phyloP scores from a whole-genome alignment of 2,113 vertebrate genomes.

The Platycercus adscitus region DNA sequence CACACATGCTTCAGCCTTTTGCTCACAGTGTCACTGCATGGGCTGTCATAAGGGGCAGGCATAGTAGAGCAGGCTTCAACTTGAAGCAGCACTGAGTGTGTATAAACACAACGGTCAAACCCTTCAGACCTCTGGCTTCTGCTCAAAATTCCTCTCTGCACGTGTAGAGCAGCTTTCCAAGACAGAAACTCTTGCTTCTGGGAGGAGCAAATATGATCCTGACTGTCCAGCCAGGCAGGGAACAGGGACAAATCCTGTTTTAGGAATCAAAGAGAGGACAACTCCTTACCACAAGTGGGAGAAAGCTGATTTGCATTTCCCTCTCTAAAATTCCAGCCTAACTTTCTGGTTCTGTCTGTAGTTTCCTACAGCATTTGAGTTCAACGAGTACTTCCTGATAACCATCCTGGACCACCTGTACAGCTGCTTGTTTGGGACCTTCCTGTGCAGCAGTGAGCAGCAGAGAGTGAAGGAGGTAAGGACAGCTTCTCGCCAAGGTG shows the following conservation, averaged over 20 bases:
- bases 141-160: constrained; percentile 22
- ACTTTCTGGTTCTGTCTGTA: constrained; percentile 62
- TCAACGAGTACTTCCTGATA: constrained; percentile 94
- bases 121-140: constrained; percentile 9
- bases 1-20: background rate
- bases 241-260: background rate
- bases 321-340: background rate
- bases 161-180: constrained; percentile 7
- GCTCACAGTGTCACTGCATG: background rate
- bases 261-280: background rate
- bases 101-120: background rate
- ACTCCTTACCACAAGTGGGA: background rate
- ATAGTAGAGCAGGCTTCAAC: background rate
- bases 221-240: background rate
- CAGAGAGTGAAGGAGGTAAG: constrained; percentile 91
- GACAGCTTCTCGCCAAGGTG: background rate
- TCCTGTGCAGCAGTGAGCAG: constrained; percentile 95
- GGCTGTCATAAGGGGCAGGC: background rate
- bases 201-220: background rate
- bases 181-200: background rate
- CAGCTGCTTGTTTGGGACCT: constrained; percentile 97
- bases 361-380: constrained; percentile 98
- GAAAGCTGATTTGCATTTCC: background rate
- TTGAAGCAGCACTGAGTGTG: background rate
- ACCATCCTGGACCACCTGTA: constrained; percentile 96